Base-by-base conservation (phyloP, 2,888 invertebrate species). In the Acrobeloides nanus region DNA sequence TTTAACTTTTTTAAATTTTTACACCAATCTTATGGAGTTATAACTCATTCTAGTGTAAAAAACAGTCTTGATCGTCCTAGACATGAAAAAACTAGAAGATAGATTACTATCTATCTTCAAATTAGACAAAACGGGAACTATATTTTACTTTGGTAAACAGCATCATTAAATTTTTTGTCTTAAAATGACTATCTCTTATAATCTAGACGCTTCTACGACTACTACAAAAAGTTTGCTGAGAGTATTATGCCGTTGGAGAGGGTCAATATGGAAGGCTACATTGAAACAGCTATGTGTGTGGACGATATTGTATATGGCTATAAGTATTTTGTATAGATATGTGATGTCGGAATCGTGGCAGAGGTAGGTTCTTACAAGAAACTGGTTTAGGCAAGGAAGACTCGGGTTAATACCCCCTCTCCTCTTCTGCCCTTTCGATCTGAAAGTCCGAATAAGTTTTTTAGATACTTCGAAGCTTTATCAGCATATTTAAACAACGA, bases 301-400 rank as follows among this genome's bases (percentile, higher is more conserved):
- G 69, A 63, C 62, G 5, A 31, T 52, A 2, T 33, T 52, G 8
- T 69, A 66, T 41, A 52, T 65, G 10, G n/a, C 57, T 20, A 68
- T 69, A 38, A 62, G 62, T 35, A 52, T 57, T 34, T 38, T 66
- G 42, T 69, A 69, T 49, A 55, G 69, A 27, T 64, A 63, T 41
- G 21, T 61, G 6, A 35, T 69, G 20, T 50, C 55, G 15, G 49
- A 52, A 23, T 33, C 54, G 4, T 61, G 62, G 25, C 64, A 68
- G 48, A 51, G 46, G 66, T 68, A 33, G 47, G 57, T 44, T 29
- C 29, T 21, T 12, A 23, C n/a, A 23, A 38, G 4, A 12, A 21
- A 34, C 18, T n/a, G 12, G 24, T 23, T 35, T 21, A 27, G 34
- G 21, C 29, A 38, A 26, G 4, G 12, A n/a, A 18, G 33, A 21